Evolutionary conservation across 2,888 invertebrate genomes (phyloP), one percentile per base, ranked within the genome.

Genomic region (Meta bourneti): DNA sequence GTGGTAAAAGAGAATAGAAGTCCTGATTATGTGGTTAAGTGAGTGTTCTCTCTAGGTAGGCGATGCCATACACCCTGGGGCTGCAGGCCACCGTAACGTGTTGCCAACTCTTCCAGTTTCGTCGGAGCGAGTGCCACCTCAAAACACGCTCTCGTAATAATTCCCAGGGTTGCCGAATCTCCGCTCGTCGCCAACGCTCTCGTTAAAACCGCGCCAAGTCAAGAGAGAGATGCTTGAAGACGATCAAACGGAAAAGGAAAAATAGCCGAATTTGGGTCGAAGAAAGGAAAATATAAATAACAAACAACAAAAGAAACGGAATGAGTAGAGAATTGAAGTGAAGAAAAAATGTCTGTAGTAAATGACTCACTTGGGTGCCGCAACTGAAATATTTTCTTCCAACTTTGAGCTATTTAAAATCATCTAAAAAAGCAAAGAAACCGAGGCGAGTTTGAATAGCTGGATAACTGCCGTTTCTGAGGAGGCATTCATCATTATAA

Each of bases 51-150:
- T 85, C 49, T 84, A 75, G 86, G 91, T 87, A 88, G 91, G 83
- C 88, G 91, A 83, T 84, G 88, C 91, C 84, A 80, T 82, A 87
- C 87, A 87, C 88, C 91, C 91, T 92, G 34, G 72, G 91, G 91
- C 91, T 92, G 79, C 88, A 92, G 91, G 91, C 88, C 91, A 92
- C 85, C 54, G 80, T 72, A 75, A 91, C 87, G 87, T 87, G 77
- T 92, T 79, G 84, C 91, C 88, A 88, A 84, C 88, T 89, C 88
- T 89, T 89, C 91, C 84, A 89, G 84, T 89, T 92, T 84, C 91
- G 78, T 83, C 16, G 84, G 77, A 88, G 89, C 89, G 20, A 83
- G 91, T 91, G 91, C 91, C 87, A 91, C 91, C 91, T 89, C 88
- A 89, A 92, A 92, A 92, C 91, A 89, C 91, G 91, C 71, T 88